Base-by-base conservation (phyloP, 2,888 invertebrate species). In the Thelaira solivaga region DNA sequence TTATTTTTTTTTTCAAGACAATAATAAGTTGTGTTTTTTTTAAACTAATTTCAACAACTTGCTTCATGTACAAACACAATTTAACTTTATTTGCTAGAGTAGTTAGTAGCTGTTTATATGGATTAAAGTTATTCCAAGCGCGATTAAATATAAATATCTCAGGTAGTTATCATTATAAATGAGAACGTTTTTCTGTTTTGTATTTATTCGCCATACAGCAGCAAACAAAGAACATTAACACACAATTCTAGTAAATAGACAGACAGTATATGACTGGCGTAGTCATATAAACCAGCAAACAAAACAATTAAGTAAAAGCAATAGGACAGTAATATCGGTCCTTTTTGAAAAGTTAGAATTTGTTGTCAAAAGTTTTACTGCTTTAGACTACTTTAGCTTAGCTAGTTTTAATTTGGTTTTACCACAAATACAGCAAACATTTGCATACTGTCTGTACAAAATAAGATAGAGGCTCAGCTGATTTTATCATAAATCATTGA, bases 51-150 rank as follows among this genome's bases (percentile, higher is more conserved):
- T 61, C 13, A 36, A 26, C 24, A 62, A 41, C 53, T 20, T 62
- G 13, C 26, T 43, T 22, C 13, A 51, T 36, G 26, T 39, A 39
- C 8, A 61, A 78, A 78, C 73, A 64, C 69, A 59, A 69, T 78
- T 73, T 68, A 73, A 77, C 57, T 62, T 77, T 77, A 68, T 64
- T 64, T 62, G 39, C 64, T 64, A 51, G 64, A 68, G 36, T 43
- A 34, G 47, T 61, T 61, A 43, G 68, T 62, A 57, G 45, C 41
- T 51, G 43, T 64, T 72, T 77, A 41, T 77, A 29, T 62, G 49
- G 72, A 73, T 76, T 76, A 55, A 49, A 72, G 65, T 72, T 61
- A 51, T 61, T 36, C 31, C 43, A 67, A 76, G 72, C 61, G 57
- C 49, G 57, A 68, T 73, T 64, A 64, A 62, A 68, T 29, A 64